These are phyloP conservation scores for Baryphthengus martii DNA, from an alignment of 2,113 vertebrate genomes.

Conservation along the genomic window DNA sequence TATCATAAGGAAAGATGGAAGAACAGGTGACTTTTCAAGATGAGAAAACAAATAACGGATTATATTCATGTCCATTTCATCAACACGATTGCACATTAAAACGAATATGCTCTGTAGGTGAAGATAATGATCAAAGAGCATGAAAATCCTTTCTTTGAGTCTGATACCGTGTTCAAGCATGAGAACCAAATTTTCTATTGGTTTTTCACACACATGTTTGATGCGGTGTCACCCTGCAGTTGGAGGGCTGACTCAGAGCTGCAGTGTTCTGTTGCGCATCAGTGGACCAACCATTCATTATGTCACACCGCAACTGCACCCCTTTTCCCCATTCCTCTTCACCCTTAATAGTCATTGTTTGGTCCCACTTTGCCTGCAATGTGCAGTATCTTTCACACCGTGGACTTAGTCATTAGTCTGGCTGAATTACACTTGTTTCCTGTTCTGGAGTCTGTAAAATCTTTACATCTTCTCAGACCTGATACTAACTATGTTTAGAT, in stretches of 20 bases:
- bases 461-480: background rate
- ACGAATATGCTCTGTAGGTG: background rate
- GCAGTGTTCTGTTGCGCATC: background rate
- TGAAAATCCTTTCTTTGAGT: background rate
- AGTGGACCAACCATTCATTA: background rate
- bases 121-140: background rate
- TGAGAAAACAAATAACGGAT: background rate
- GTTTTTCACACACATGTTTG: background rate
- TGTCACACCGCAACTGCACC: background rate
- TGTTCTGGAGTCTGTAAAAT: background rate
- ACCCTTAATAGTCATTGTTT: background rate
- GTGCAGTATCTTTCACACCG: background rate
- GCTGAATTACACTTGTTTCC: background rate
- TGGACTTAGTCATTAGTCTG: background rate
- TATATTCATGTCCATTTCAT: background rate
- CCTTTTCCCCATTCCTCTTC: background rate
- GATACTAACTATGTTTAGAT: background rate
- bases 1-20: background rate
- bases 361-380: background rate
- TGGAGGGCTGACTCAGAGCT: background rate
- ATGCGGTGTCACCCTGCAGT: background rate
- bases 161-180: background rate
- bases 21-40: background rate
- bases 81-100: background rate
- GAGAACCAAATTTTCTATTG: background rate